Percentiles rank a stretch among this genome's conserved stretches.
phyloP scores from a whole-genome alignment of 2,113 vertebrate genomes.

The Chaetorhynchus papuensis region DNA sequence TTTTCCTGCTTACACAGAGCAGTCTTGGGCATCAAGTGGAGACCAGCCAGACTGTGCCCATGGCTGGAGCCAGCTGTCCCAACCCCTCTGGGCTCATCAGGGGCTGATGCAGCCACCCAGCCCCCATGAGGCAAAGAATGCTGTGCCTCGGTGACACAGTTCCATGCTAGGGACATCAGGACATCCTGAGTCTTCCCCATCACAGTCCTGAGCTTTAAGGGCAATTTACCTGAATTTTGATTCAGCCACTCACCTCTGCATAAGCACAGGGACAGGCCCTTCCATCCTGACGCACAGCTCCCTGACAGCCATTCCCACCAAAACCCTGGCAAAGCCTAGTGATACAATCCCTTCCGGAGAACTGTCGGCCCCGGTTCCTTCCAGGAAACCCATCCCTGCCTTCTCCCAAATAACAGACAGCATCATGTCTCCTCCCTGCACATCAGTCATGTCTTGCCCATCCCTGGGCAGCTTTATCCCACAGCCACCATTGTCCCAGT shows the following conservation, averaged over 20 bases:
- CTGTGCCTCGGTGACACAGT: not conserved
- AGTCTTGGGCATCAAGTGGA: not conserved
- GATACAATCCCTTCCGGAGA: not conserved
- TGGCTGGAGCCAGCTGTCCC: not conserved
- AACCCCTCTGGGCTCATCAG: not conserved
- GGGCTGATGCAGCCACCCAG: not conserved
- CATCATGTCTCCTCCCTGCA: not conserved
- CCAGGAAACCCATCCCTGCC: conserved; percentile 27
- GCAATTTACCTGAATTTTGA: not conserved
- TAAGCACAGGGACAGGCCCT: rapidly evolving
- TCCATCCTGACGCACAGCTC: not conserved
- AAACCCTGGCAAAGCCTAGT: not conserved
- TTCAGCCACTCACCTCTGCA: not conserved
- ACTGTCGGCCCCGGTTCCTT: not conserved
- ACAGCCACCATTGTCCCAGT: not conserved
- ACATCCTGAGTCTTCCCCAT: not conserved
- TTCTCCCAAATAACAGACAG: not conserved
- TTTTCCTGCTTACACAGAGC: not conserved
- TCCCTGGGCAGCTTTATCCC: not conserved
- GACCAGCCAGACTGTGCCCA: not conserved
- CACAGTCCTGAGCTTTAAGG: not conserved
- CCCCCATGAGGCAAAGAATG: not conserved
- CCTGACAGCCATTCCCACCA: not conserved
- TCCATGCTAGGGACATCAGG: not conserved
- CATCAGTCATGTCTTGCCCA: not conserved